Percentiles rank a stretch among this genome's conserved stretches.
These are phyloP conservation scores for Myocastor coypus DNA, from an alignment of 2,113 vertebrate species.

Conservation along the genomic window DNA sequence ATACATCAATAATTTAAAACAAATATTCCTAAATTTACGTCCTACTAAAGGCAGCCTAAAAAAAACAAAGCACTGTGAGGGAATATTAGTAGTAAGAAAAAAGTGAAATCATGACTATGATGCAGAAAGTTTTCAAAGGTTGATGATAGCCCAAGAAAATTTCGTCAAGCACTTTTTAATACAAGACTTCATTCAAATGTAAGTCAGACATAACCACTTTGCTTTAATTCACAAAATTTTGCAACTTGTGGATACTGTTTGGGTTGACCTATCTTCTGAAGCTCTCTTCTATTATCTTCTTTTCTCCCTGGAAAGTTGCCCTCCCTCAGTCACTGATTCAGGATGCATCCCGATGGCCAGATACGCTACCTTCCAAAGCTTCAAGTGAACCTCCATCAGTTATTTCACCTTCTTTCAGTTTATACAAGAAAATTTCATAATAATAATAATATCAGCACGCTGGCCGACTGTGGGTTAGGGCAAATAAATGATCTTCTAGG, in stretches of 20 bases:
- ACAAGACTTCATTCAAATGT: background rate
- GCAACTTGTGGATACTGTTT: background rate
- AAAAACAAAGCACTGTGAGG: background rate
- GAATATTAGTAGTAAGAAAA: background rate
- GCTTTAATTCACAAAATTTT: background rate
- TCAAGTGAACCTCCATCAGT: background rate
- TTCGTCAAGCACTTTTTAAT: background rate
- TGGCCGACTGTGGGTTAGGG: background rate
- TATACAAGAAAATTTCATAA: too few relatives aligned
- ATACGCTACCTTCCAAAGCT: background rate
- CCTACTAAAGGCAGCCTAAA: background rate
- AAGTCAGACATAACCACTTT: background rate
- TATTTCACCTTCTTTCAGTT: background rate
- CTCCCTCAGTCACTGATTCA: background rate
- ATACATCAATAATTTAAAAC: conserved; percentile 9
- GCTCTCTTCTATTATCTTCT: background rate
- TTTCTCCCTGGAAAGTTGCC: background rate
- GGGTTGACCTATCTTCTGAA: background rate
- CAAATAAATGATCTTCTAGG: background rate
- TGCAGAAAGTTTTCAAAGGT: background rate
- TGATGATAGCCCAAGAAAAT: background rate
- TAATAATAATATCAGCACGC: too few relatives aligned
- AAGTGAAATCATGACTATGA: background rate
- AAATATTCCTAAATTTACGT: background rate
- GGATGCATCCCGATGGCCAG: background rate